These are phyloP conservation scores for Cephalotes varians DNA, from an alignment of 2,888 invertebrate genomes.

Conservation along the genomic window DNA sequence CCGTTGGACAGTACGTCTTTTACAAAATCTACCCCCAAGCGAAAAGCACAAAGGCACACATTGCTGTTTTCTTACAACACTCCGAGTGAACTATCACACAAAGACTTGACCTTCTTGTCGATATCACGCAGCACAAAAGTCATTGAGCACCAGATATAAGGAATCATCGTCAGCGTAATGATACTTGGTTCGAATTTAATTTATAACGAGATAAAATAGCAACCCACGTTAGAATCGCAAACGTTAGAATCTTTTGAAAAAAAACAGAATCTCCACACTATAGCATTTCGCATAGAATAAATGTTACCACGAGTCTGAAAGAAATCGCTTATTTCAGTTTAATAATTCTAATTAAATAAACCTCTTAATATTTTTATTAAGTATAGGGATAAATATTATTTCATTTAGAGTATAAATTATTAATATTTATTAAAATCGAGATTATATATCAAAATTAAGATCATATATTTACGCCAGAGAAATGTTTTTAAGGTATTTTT, in stretches of 20 bases:
- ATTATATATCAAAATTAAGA: background rate
- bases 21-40: slow-evolving; percentile 6
- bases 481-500: background rate
- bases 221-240: background rate
- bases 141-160: slow-evolving; percentile 26
- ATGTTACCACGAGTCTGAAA: background rate
- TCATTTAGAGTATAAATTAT: background rate
- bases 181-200: slow-evolving; percentile 1
- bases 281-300: background rate
- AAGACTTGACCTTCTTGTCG: slow-evolving; percentile 16
- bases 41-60: slow-evolving; percentile 32
- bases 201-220: slow-evolving; percentile 20
- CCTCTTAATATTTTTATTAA: background rate
- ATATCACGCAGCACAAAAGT: slow-evolving; percentile 26
- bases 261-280: background rate
- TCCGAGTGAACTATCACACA: slow-evolving; percentile 17
- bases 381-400: background rate
- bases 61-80: slow-evolving; percentile 6
- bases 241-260: background rate
- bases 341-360: background rate
- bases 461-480: background rate
- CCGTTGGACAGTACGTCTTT: slow-evolving; percentile 17
- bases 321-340: background rate
- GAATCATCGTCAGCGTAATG: slow-evolving; percentile 24
- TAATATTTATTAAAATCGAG: background rate